phyloP scores from a whole-genome alignment of 2,888 invertebrate genomes.

The Platycheirus rosarum region DNA sequence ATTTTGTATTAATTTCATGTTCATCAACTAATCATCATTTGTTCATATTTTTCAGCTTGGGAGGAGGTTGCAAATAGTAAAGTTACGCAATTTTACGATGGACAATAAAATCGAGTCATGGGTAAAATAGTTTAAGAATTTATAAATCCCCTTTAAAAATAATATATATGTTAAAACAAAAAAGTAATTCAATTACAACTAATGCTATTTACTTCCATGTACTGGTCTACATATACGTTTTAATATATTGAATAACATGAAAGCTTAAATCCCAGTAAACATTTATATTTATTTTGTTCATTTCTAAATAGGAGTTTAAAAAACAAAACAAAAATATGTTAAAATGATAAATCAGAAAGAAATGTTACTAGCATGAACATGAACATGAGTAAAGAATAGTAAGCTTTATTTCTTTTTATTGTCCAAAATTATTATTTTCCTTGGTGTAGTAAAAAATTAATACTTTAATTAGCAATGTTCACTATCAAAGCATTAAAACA shows the following conservation, averaged over 20 bases:
- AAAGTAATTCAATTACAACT: slow-evolving; percentile 53
- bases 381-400: slow-evolving; percentile 16
- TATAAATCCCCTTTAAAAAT: slow-evolving; percentile 60
- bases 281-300: slow-evolving; percentile 53
- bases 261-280: slow-evolving; percentile 54
- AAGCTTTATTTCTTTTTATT: slow-evolving; percentile 41
- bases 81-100: slow-evolving; percentile 85
- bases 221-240: slow-evolving; percentile 45
- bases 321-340: slow-evolving; percentile 6
- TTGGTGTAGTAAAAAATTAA: slow-evolving; percentile 52
- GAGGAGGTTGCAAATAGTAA: slow-evolving; percentile 86
- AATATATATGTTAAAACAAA: slow-evolving; percentile 30
- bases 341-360: slow-evolving; percentile 3
- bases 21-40: slow-evolving; percentile 43
- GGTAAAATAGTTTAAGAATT: slow-evolving; percentile 63
- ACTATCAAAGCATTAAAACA: slow-evolving; percentile 53
- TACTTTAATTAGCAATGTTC: slow-evolving; percentile 65
- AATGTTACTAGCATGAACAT: slow-evolving; percentile 19
- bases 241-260: slow-evolving; percentile 31
- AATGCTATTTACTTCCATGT: slow-evolving; percentile 65
- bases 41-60: slow-evolving; percentile 91
- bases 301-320: slow-evolving; percentile 37
- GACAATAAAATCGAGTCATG: slow-evolving; percentile 80
- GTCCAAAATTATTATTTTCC: slow-evolving; percentile 57
- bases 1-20: slow-evolving; percentile 12